phyloP scores from a whole-genome alignment of 37 sponge, comb jelly and placozoan genomes.

The Bolinopsis microptera region DNA sequence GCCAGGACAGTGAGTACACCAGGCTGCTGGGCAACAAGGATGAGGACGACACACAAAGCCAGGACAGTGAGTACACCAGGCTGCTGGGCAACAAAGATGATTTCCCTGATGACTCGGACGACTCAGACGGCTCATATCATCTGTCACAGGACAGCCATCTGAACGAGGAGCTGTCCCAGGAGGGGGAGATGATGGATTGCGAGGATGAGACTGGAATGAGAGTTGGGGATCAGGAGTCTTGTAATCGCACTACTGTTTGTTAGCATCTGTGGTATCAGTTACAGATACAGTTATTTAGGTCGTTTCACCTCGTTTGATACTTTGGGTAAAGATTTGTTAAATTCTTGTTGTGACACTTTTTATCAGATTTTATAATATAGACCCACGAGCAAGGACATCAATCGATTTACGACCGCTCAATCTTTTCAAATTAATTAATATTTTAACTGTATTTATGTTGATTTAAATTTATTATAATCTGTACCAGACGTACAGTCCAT shows the following conservation, averaged over 20 bases:
- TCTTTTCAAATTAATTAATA: not conserved
- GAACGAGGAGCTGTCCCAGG: not conserved
- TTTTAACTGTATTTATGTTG: not conserved
- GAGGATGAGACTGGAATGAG: not conserved
- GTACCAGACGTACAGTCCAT: no score
- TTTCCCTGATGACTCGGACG: constrained; percentile 16
- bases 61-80: constrained; percentile 14
- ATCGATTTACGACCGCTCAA: no score
- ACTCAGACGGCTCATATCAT: not conserved
- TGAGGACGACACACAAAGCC: not conserved
- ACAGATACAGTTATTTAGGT: no score
- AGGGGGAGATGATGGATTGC: constrained; percentile 18
- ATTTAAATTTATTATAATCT: not conserved
- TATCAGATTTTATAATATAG: no score
- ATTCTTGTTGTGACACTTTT: no score
- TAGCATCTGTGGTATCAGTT: no score
- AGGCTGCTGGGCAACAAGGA: not conserved
- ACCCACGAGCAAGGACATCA: no score
- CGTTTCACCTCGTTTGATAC: no score
- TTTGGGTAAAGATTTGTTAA: no score
- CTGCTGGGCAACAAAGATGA: constrained; percentile 9
- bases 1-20: constrained; percentile 19
- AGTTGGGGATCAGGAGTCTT: not conserved
- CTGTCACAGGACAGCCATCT: constrained; percentile 48
- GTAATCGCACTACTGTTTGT: no score